Evolutionary conservation across 2,797 vertebrate species (phyloP), one percentile per base, ranked within the genome.

Genomic region (Chelidonichthys spinosus): DNA sequence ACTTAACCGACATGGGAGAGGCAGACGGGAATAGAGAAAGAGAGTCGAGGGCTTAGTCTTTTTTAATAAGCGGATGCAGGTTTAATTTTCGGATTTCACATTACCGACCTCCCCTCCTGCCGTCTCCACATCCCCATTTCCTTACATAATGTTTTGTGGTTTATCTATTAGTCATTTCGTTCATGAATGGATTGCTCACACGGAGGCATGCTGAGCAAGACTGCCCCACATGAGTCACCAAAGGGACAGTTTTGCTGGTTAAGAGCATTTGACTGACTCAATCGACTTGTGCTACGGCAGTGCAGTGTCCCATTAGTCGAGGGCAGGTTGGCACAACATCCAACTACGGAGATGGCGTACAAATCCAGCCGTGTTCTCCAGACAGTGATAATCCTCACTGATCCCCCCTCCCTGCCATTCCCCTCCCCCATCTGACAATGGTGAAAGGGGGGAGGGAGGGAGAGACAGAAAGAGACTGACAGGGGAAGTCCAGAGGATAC

Each of bases 351-450:
- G 81, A 89, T 89, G 85, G 76, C 40, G 76, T 55, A 89, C 86
- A 92, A 92, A 91, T 89, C 89, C 87, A 76, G 69, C 82, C 69
- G 17, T 81, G 83, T 90, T 89, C 85, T 89, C 84, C 87, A 91
- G 90, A 93, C 90, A 83, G 89, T 82, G 82, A 89, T 93, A 93
- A 93, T 93, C 91, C 89, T 81, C 76, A 74, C 86, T 92, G 90
- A 91, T 91, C 85, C 88, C 82, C 15, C 42, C 53, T 25, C 80
- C 71, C 10, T 44, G 50, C 15, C 47, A 37, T 42, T 2, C 40
- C 35, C 47, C 46, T 2, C 40, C 36, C 37, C 81, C 59, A 61
- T 67, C 81, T 70, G 69, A 88, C 89, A 88, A 87, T 84, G 61
- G 35, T 59, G 2, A 25, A 25, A 25, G 25, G 25, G 63, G 49